These are phyloP conservation scores for Torymus tubicola DNA, from an alignment of 2,888 invertebrate genomes.

Conservation along the genomic window DNA sequence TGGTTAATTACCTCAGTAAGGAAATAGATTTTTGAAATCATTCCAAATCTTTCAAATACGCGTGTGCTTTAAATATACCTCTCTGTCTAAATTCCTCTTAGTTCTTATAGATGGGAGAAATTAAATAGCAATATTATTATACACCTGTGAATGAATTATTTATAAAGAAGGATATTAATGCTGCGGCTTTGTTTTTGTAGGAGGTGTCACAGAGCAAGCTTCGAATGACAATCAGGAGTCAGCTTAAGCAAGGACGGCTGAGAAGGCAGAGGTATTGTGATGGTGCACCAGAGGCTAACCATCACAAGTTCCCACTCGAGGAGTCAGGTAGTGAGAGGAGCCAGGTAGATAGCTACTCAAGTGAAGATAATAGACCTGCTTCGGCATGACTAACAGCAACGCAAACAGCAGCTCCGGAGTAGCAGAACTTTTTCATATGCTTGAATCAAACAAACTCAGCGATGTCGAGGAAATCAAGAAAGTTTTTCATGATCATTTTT, in stretches of 20 bases:
- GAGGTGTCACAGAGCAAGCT: constrained; percentile 24
- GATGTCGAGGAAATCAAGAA: constrained; percentile 83
- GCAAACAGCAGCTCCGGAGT: constrained; percentile 71
- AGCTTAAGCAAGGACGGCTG: constrained; percentile 35
- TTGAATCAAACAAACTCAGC: constrained; percentile 84
- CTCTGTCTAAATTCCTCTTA: background rate
- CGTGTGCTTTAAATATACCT: constrained; percentile 9
- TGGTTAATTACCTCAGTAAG: constrained; percentile 17
- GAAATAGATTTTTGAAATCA: constrained; percentile 25
- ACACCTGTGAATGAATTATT: background rate
- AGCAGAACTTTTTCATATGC: constrained; percentile 80
- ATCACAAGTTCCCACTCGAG: constrained; percentile 15
- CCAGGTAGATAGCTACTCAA: constrained; percentile 12
- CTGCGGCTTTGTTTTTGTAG: constrained; percentile 14
- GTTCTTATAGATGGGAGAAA: background rate
- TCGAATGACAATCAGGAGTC: constrained; percentile 55
- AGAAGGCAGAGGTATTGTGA: constrained; percentile 52
- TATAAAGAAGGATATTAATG: background rate
- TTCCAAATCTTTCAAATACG: constrained; percentile 23
- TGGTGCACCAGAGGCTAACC: constrained; percentile 39
- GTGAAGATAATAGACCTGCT: constrained; percentile 36
- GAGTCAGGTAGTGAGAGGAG: constrained; percentile 12
- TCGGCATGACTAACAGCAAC: constrained; percentile 67
- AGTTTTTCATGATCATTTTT: constrained; percentile 84
- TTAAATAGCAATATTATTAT: constrained; percentile 6